A percentile compares a stretch with the other conserved stretches of the same genome.
These are phyloP conservation scores for Melanocharis versteri DNA, from an alignment of 2,113 vertebrate genomes.

Conservation along the genomic window DNA sequence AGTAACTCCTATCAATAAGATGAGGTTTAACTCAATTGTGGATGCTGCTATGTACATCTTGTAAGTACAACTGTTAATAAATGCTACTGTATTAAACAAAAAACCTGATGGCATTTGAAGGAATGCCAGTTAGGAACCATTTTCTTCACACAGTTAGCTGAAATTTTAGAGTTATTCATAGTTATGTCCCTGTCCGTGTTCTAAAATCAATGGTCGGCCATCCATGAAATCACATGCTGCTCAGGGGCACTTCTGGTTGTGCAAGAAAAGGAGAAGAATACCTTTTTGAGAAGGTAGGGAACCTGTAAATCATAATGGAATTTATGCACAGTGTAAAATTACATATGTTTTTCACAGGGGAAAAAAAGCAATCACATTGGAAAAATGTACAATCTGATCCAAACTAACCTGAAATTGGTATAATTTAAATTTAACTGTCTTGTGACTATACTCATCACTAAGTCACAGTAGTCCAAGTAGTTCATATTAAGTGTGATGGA, in stretches of 20 bases:
- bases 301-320: not conserved
- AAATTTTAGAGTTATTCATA: not conserved
- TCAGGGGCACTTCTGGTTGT: not conserved
- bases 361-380: not conserved
- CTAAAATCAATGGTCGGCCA: not conserved
- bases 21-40: not conserved
- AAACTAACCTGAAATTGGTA: not conserved
- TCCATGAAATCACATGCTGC: not conserved
- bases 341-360: not conserved
- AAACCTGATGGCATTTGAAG: not conserved
- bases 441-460: not conserved
- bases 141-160: not conserved
- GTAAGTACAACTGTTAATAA: not conserved
- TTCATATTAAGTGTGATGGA: not conserved
- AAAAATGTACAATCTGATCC: not conserved
- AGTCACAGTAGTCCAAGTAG: not conserved
- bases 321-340: not conserved
- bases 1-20: not conserved
- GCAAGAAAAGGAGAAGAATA: not conserved
- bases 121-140: not conserved
- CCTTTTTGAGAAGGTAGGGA: not conserved
- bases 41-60: not conserved
- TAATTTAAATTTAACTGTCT: not conserved
- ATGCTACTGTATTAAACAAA: not conserved
- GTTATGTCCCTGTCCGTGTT: fast-evolving